Percentiles rank a stretch among this genome's conserved stretches.
phyloP scores from a whole-genome alignment of 2,888 invertebrate genomes.

The Teleiodes luculella region DNA sequence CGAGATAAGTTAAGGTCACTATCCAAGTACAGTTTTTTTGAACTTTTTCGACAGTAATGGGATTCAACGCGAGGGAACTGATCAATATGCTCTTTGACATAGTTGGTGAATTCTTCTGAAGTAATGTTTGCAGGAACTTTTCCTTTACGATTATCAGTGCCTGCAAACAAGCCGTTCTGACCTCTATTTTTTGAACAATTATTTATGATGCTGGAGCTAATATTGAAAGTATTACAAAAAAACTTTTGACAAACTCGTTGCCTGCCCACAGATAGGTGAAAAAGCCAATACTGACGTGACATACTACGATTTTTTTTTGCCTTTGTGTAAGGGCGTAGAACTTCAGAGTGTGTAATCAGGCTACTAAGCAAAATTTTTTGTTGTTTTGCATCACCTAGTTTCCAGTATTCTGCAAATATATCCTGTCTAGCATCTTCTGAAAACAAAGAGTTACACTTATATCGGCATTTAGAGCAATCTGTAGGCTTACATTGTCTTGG shows the following conservation, averaged over 20 bases:
- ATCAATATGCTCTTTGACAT: slow-evolving; percentile 9
- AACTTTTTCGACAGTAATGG: slow-evolving; percentile 2
- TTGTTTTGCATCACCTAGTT: not conserved
- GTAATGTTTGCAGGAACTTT: slow-evolving; percentile 6
- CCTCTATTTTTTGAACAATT: slow-evolving; percentile 1
- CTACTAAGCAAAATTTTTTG: slow-evolving; percentile 6
- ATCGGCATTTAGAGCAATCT: slow-evolving; percentile 7
- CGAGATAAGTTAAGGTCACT: slow-evolving; percentile 6
- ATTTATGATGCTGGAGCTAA: slow-evolving; percentile 5
- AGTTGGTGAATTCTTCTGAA: slow-evolving; percentile 4
- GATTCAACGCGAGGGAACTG: slow-evolving; percentile 2
- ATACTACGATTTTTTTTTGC: slow-evolving; percentile 3
- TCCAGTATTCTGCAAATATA: not conserved
- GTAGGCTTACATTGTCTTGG: slow-evolving; percentile 2
- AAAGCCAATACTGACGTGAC: slow-evolving; percentile 6
- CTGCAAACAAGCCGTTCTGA: not conserved
- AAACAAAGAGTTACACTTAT: slow-evolving; percentile 1
- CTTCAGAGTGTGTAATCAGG: not conserved
- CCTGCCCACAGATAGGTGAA: not conserved
- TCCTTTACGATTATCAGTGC: slow-evolving; percentile 1
- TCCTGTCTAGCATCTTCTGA: not conserved
- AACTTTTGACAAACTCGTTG: slow-evolving; percentile 5
- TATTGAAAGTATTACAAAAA: slow-evolving; percentile 8
- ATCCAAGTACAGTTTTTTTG: slow-evolving; percentile 6
- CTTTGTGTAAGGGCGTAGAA: not conserved